phyloP scores from a whole-genome alignment of 2,113 vertebrate species.

The Campylomormyrus tamandua region DNA sequence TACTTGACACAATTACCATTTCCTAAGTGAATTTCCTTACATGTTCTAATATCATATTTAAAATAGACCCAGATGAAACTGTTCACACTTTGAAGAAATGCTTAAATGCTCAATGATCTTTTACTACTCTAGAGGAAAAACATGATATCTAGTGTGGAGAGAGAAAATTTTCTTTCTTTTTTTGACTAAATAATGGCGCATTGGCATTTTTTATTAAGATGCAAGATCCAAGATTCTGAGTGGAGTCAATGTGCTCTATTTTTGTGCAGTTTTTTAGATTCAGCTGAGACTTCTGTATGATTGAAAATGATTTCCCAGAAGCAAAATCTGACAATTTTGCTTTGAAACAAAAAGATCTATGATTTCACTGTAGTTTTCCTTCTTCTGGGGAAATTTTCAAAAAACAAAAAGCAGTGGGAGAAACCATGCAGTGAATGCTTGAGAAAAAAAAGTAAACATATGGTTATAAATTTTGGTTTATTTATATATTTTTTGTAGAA shows the following conservation, averaged over 20 bases:
- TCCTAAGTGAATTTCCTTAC: not conserved
- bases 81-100: not conserved
- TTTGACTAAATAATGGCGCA: not conserved
- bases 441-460: not conserved
- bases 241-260: not conserved
- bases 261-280: not conserved
- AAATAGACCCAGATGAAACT: not conserved
- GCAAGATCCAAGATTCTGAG: constrained; percentile 1
- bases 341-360: no score
- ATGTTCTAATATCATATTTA: no score
- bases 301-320: no score
- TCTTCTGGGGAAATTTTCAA: no score
- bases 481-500: not conserved
- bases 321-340: no score
- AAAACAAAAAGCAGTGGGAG: no score
- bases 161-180: not conserved
- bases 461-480: not conserved
- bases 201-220: constrained; percentile 16
- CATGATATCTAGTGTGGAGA: not conserved
- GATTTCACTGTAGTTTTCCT: no score
- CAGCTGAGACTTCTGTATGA: no score
- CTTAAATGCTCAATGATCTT: not conserved
- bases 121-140: not conserved
- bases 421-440: not conserved
- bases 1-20: not conserved